Percentiles rank a stretch among this genome's conserved stretches.
These are phyloP conservation scores for Hypotaenidia philippensis DNA, from an alignment of 2,797 vertebrate species.

Conservation along the genomic window DNA sequence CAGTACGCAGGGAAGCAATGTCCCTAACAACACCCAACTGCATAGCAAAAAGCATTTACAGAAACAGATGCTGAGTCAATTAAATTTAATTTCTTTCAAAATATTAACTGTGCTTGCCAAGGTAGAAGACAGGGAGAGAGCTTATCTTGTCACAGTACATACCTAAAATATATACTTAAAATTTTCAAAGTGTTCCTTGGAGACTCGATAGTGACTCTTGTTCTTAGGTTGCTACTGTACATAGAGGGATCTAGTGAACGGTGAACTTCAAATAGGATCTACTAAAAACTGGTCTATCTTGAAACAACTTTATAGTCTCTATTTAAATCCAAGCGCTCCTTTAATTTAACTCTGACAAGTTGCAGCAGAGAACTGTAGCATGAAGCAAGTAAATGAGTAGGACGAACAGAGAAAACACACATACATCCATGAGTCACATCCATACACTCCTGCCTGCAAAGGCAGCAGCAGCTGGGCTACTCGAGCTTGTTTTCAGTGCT, in stretches of 20 bases:
- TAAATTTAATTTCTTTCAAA: background rate
- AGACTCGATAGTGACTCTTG: background rate
- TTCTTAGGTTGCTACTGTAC: background rate
- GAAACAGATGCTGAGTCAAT: constrained; percentile 16
- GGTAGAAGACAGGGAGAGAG: background rate
- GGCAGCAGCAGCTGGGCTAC: background rate
- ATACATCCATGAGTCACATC: background rate
- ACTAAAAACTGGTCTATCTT: background rate
- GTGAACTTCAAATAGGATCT: background rate
- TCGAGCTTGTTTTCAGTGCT: background rate
- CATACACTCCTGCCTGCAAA: background rate
- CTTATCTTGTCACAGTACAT: background rate
- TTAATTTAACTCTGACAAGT: background rate
- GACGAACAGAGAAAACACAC: background rate
- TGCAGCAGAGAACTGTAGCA: background rate
- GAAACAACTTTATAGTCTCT: background rate
- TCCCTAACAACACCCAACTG: background rate
- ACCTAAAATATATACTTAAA: background rate
- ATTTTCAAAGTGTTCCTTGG: background rate
- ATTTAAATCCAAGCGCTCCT: background rate
- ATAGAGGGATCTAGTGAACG: background rate
- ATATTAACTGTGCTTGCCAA: background rate
- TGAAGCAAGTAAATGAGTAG: background rate
- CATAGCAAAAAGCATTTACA: background rate
- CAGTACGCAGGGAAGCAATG: background rate